These are phyloP conservation scores for Pristionchus arcanus DNA, from an alignment of 2,888 invertebrate species.

Conservation along the genomic window DNA sequence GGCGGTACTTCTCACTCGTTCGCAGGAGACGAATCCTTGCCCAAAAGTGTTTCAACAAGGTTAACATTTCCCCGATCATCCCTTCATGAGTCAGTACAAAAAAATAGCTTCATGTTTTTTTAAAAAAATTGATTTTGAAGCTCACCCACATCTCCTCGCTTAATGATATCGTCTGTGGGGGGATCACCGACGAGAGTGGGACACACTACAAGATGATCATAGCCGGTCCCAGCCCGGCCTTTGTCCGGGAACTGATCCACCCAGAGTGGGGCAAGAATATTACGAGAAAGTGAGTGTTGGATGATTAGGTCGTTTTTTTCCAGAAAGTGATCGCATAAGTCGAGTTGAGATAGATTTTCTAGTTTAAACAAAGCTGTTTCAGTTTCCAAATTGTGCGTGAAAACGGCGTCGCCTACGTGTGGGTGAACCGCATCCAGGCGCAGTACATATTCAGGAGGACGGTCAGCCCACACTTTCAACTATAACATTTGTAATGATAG, in stretches of 20 bases:
- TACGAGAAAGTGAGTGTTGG: not conserved
- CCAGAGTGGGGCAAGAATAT: not conserved
- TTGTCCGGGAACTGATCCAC: not conserved
- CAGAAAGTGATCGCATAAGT: too few relatives aligned
- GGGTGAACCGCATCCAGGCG: not conserved
- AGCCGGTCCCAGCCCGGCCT: not conserved
- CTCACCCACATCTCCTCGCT: slow-evolving; percentile 26
- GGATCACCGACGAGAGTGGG: not conserved
- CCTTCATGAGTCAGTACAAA: not conserved
- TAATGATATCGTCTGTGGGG: not conserved
- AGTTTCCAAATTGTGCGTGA: not conserved
- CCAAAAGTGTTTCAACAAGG: not conserved
- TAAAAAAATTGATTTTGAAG: not conserved
- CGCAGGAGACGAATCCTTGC: too few relatives aligned
- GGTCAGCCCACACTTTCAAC: not conserved
- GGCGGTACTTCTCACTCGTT: not conserved
- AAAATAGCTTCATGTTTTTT: too few relatives aligned
- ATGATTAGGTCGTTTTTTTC: not conserved
- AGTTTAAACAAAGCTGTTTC: not conserved
- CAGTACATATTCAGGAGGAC: not conserved
- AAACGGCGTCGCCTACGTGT: not conserved
- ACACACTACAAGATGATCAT: not conserved
- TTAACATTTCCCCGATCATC: not conserved
- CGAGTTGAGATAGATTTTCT: too few relatives aligned
- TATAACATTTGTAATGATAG: too few relatives aligned